These are phyloP conservation scores for Aleiodes leptofemur DNA, from an alignment of 2,888 invertebrate genomes.

Conservation along the genomic window DNA sequence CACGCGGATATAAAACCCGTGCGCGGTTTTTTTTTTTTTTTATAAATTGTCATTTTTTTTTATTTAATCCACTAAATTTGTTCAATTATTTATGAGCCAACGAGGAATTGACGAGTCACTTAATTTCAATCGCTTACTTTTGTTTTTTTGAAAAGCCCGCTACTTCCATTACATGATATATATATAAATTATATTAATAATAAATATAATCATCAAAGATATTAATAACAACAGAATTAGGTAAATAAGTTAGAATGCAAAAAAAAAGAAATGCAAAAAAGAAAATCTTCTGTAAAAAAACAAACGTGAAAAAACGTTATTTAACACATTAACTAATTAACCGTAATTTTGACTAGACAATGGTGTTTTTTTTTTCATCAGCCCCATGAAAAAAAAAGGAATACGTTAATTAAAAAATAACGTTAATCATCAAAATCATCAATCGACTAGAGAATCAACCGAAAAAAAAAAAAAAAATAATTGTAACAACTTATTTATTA, in stretches of 20 bases:
- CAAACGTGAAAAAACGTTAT: slow-evolving; percentile 33
- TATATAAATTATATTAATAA: not conserved
- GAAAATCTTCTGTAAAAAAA: slow-evolving; percentile 49
- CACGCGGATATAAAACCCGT: slow-evolving; percentile 52
- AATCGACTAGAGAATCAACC: slow-evolving; percentile 26
- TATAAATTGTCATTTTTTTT: slow-evolving; percentile 39
- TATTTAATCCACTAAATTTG: slow-evolving; percentile 51
- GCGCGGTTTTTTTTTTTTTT: slow-evolving; percentile 52
- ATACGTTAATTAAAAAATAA: not conserved
- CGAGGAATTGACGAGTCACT: slow-evolving; percentile 65
- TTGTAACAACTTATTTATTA: slow-evolving; percentile 49
- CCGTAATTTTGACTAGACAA: slow-evolving; percentile 55
- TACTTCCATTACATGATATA: slow-evolving; percentile 45
- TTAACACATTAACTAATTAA: slow-evolving; percentile 22
- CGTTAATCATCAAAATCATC: slow-evolving; percentile 24
- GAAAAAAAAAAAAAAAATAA: slow-evolving; percentile 30
- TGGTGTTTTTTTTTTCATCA: slow-evolving; percentile 15
- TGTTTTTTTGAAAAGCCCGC: slow-evolving; percentile 5
- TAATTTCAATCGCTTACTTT: slow-evolving; percentile 53
- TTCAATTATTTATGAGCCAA: slow-evolving; percentile 54
- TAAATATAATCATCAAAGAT: slow-evolving; percentile 1
- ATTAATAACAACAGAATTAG: not conserved
- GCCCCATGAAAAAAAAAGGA: slow-evolving; percentile 4
- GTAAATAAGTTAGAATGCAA: too few species aligned
- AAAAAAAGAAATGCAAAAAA: slow-evolving; percentile 11